Conservation (phyloP, 2,113 vertebrate genomes). For the Psittacara wagleri region DNA sequence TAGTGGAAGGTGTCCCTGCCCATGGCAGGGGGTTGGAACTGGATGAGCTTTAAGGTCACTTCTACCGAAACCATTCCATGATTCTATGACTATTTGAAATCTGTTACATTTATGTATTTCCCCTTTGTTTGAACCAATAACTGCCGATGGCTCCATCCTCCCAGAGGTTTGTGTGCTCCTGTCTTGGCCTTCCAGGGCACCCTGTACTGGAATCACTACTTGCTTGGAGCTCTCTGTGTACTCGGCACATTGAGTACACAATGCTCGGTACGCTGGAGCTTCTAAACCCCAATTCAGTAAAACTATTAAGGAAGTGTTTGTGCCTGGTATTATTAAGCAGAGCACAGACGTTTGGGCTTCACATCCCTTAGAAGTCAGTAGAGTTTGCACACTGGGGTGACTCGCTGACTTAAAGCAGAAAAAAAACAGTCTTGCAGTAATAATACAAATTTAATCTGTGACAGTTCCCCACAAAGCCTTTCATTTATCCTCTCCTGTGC, state of each 20-base stretch:
- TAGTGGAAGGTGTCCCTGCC: background rate
- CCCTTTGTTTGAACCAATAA: background rate
- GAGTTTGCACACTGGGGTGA: background rate
- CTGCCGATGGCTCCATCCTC: background rate
- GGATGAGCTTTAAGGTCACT: background rate
- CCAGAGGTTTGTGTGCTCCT: background rate
- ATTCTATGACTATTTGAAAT: background rate
- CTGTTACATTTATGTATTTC: background rate
- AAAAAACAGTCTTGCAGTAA: background rate
- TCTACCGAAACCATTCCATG: background rate
- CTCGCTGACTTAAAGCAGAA: background rate
- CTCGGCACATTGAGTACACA: background rate
- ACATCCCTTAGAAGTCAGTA: rapidly evolving
- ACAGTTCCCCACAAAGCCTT: background rate
- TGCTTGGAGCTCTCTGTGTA: background rate
- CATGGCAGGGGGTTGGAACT: background rate
- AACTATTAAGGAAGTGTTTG: rapidly evolving
- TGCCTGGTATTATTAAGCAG: too few relatives aligned
- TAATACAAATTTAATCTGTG: background rate
- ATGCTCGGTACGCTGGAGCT: background rate
- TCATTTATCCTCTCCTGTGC: background rate
- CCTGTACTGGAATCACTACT: rapidly evolving
- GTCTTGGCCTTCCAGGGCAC: background rate
- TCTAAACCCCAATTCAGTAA: rapidly evolving
- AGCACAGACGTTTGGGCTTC: rapidly evolving